These are phyloP conservation scores for Ictalurus furcatus DNA, from an alignment of 2,113 vertebrate genomes.

Conservation along the genomic window DNA sequence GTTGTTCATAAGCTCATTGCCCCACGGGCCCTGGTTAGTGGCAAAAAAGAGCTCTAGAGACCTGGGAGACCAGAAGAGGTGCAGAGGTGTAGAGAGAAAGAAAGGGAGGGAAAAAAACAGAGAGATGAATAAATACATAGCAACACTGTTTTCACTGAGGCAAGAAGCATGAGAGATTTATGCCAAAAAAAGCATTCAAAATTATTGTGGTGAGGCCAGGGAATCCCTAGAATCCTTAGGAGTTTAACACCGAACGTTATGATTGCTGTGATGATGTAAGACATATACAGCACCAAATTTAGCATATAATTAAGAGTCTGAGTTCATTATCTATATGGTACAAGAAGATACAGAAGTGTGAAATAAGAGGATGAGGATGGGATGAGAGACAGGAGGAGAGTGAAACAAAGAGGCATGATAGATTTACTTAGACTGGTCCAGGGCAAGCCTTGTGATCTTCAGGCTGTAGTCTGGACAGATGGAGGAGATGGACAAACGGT, in stretches of 20 bases:
- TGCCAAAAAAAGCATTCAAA: background rate
- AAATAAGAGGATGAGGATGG: background rate
- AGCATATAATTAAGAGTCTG: background rate
- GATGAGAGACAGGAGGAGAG: background rate
- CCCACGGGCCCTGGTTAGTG: conserved; percentile 83
- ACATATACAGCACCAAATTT: background rate
- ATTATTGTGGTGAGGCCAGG: background rate
- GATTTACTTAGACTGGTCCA: conserved; percentile 78
- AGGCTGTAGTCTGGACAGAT: conserved; percentile 78
- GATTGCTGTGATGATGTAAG: background rate
- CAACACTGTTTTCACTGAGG: background rate
- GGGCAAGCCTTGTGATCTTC: conserved; percentile 74
- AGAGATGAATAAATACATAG: background rate
- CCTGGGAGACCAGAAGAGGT: conserved; percentile 64
- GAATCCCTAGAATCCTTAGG: background rate
- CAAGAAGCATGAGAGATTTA: background rate
- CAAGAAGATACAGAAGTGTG: background rate
- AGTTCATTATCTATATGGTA: background rate
- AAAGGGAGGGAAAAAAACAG: background rate
- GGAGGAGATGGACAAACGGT: conserved; percentile 77
- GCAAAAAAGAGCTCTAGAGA: conserved; percentile 93
- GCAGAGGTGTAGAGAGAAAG: background rate
- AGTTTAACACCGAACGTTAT: background rate
- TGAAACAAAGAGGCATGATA: conserved; percentile 9
- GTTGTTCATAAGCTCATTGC: conserved; percentile 79